Percentiles rank a stretch among this genome's conserved stretches.
Evolutionary conservation across 2,888 invertebrate genomes (phyloP).

Genomic region (Erpobdella octoculata): DNA sequence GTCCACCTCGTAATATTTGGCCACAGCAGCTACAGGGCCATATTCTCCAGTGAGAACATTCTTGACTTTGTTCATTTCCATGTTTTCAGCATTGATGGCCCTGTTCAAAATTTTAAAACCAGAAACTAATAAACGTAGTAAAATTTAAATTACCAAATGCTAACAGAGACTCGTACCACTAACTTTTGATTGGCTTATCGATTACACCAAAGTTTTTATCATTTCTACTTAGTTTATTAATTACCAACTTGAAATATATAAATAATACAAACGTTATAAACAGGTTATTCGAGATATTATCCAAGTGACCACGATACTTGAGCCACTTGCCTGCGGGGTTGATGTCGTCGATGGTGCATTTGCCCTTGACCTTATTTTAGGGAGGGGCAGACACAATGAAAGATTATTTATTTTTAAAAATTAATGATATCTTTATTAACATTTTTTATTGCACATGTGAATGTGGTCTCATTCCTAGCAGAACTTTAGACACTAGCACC

Average conservation of each 20-base stretch:
- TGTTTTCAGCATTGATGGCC: constrained; percentile 58
- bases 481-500: too few relatives aligned
- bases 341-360: constrained; percentile 99
- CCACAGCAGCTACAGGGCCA: constrained; percentile 87
- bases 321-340: constrained; percentile 99
- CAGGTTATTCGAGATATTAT: constrained; percentile 99
- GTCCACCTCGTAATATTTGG: constrained; percentile 82
- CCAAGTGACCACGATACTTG: constrained; percentile 95
- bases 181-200: too few relatives aligned
- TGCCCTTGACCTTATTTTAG: constrained; percentile 94
- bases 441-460: too few relatives aligned
- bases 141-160: too few relatives aligned
- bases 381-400: not conserved
- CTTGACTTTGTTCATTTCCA: constrained; percentile 72
- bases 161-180: too few relatives aligned
- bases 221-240: too few relatives aligned
- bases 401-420: not conserved
- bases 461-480: too few relatives aligned
- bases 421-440: not conserved
- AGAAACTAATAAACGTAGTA: too few relatives aligned
- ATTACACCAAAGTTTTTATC: too few relatives aligned
- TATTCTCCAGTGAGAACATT: constrained; percentile 79
- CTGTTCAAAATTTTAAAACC: too few relatives aligned
- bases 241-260: too few relatives aligned
- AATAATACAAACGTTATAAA: constrained; percentile 89